phyloP scores from a whole-genome alignment of 1,140 invertebrate genomes.

The Bombus pyrosoma region DNA sequence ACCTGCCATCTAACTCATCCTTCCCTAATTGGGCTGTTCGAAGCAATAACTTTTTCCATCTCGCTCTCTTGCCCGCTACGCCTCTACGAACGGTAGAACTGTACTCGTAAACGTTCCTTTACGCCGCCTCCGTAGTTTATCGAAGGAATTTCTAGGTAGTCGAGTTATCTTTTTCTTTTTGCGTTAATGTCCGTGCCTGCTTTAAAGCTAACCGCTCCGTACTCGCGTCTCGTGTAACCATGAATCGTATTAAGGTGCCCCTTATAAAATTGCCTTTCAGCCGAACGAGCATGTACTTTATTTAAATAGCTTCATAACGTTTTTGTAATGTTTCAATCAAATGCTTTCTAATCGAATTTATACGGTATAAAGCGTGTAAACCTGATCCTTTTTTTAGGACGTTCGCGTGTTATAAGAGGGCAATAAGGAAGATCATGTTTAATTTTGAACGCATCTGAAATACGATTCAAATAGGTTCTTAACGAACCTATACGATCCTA shows the following conservation, averaged over 20 bases:
- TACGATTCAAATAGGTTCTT: not conserved
- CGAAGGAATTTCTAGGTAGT: constrained; percentile 30
- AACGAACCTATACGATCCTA: not conserved
- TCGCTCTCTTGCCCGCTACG: constrained; percentile 6
- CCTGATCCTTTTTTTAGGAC: too few relatives aligned
- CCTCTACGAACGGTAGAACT: not conserved
- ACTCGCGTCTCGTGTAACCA: not conserved
- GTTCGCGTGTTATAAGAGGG: not conserved
- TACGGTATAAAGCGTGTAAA: not conserved
- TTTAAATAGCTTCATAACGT: constrained; percentile 1
- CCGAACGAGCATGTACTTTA: not conserved
- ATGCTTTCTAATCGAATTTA: constrained; percentile 1
- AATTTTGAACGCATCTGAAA: not conserved
- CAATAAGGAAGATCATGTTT: not conserved
- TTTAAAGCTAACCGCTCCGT: constrained; percentile 4
- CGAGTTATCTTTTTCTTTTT: not conserved
- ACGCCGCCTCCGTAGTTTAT: not conserved
- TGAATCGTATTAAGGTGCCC: constrained; percentile 15
- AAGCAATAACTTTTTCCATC: constrained; percentile 45
- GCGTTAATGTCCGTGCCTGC: not conserved
- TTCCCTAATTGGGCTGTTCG: constrained; percentile 58
- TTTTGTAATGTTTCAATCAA: constrained; percentile 11
- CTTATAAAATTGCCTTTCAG: not conserved
- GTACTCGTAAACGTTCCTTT: constrained; percentile 43
- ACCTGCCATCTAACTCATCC: constrained; percentile 54